phyloP scores from a whole-genome alignment of 2,797 vertebrate genomes.

The Sparidentex hasta region DNA sequence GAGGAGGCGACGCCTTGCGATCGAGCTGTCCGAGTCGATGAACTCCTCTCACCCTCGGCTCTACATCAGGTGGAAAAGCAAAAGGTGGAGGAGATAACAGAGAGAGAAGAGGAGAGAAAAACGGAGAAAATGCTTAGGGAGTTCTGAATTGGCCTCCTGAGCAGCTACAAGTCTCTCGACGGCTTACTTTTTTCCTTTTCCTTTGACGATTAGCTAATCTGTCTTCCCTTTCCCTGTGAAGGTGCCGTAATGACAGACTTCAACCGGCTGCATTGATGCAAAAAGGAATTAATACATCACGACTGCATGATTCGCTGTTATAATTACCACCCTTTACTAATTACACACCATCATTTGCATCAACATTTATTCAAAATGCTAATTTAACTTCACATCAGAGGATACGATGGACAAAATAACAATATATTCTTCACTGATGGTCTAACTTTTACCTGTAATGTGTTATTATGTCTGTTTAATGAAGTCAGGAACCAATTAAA shows the following conservation, averaged over 20 bases:
- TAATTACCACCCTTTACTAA: constrained; percentile 51
- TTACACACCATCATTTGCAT: constrained; percentile 35
- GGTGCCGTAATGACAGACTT: constrained; percentile 2
- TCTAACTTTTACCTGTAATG: neutral
- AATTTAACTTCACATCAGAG: constrained; percentile 16
- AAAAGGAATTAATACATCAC: constrained; percentile 23
- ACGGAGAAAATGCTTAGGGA: neutral
- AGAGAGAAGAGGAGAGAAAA: neutral
- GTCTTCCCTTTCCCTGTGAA: neutral
- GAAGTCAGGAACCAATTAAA: constrained; percentile 10
- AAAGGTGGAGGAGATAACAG: constrained; percentile 16
- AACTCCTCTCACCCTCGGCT: constrained; percentile 57
- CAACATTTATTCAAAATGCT: constrained; percentile 36
- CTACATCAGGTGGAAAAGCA: constrained; percentile 30
- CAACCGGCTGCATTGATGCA: neutral
- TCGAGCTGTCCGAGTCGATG: constrained; percentile 67
- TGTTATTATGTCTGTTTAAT: constrained; percentile 23
- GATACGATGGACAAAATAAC: neutral
- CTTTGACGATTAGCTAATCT: neutral
- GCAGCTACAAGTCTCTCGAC: constrained; percentile 10
- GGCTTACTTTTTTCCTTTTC: neutral
- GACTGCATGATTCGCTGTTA: constrained; percentile 16
- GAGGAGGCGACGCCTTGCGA: constrained; percentile 53
- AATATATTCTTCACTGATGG: neutral
- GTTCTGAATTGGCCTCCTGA: constrained; percentile 15